Evolutionary conservation across 2,113 vertebrate genomes (phyloP), one percentile per base, ranked within the genome.

Genomic region (Notechis scutatus): DNA sequence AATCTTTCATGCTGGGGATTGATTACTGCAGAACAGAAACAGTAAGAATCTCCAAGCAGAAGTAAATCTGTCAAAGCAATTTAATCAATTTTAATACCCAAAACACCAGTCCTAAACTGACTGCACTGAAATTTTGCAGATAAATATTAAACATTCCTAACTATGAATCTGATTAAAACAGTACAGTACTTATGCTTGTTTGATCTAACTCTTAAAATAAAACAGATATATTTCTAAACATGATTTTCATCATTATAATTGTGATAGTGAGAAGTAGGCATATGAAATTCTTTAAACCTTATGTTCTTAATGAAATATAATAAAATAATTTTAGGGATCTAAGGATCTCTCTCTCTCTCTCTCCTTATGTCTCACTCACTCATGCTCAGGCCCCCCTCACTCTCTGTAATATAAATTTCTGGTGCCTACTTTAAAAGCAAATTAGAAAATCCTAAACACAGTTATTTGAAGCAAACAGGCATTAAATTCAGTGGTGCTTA

Each of bases 41-140:
- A 95, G 94, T 54, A 95, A 57, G 24, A 94, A 81, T 94, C 39
- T 95, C 39, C 74, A 89, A 93, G 94, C 92, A 93, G 94, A 94
- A 90, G 3, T 87, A 93, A 95, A 93, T 0, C 2, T 50, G 34
- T 88, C 88, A 93, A 96, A 95, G 94, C 69, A 96, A 93, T 94
- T 11, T 94, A 50, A 96, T 92, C 39, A 92, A 26, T 92, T 96
- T 95, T 57, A 89, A 91, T 93, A 94, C 92, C 93, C 56, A 92
- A 95, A 91, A 4, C 0, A 94, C 5, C 0, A 57, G 7, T 92
- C 95, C 52, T 94, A 96, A 97, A 93, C 81, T 26, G 0, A 93
- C 52, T 94, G 11, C 93, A 1, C 59, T 91, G 11, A 61, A 90
- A 93, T 5, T 94, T 94, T 93, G n/a, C 3, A 91, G 6, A 5